Evolutionary conservation across 2,888 invertebrate species (phyloP).

Genomic region (Pheosia tremula): DNA sequence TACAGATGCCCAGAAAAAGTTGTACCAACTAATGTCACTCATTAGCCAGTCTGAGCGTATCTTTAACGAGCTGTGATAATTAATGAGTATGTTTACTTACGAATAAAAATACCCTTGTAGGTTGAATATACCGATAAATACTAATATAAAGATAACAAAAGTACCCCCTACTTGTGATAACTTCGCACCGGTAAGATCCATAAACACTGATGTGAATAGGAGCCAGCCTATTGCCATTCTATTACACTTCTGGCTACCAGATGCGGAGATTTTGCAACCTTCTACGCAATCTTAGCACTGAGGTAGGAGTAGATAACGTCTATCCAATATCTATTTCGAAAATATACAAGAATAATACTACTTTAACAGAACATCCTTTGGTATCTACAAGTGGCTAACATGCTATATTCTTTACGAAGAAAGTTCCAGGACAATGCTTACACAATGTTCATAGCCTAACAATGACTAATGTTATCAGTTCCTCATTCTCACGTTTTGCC

Average conservation of each 20-base stretch:
- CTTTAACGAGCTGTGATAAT: background rate
- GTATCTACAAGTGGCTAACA: background rate
- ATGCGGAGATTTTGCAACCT: no score
- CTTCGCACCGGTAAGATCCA: background rate
- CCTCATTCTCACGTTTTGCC: conserved; percentile 48
- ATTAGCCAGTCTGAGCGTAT: background rate
- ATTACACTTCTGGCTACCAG: no score
- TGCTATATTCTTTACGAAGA: conserved; percentile 1
- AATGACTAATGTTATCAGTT: conserved; percentile 20
- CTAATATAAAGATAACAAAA: no score
- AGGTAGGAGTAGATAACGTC: background rate
- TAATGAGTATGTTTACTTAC: background rate
- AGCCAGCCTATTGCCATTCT: no score
- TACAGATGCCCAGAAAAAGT: background rate
- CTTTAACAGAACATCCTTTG: no score
- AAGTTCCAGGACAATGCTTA: background rate
- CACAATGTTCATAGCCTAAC: background rate
- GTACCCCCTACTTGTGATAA: no score
- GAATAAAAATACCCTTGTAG: background rate
- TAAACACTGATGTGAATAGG: background rate
- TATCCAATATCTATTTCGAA: background rate
- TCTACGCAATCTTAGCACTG: no score
- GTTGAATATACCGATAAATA: background rate
- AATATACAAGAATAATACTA: no score
- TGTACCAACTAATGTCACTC: background rate